phyloP scores from a whole-genome alignment of 2,888 invertebrate species.

The Microctonus brassicae region DNA sequence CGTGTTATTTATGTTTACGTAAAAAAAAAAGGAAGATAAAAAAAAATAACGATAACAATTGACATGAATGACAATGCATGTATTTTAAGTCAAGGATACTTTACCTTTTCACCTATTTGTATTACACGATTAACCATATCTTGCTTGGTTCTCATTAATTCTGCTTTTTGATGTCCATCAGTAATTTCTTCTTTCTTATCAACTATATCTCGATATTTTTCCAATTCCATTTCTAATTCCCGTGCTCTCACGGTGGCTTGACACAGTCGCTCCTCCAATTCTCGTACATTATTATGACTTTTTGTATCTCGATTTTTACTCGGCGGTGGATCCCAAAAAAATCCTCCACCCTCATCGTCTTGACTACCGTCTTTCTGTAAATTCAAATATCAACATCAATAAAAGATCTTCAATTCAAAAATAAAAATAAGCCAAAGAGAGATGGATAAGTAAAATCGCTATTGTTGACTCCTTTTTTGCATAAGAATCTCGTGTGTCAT shows the following conservation, averaged over 20 bases:
- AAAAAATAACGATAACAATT: not conserved
- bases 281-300: constrained; percentile 52
- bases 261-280: constrained; percentile 61
- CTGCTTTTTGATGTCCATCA: constrained; percentile 61
- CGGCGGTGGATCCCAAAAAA: constrained; percentile 65
- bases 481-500: constrained; percentile 59
- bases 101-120: constrained; percentile 68
- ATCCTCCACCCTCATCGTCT: constrained; percentile 56
- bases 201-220: constrained; percentile 55
- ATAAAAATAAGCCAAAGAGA: not conserved
- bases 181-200: constrained; percentile 59
- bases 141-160: constrained; percentile 64
- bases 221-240: constrained; percentile 62
- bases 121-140: constrained; percentile 67
- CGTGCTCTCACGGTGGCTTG: constrained; percentile 66
- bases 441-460: constrained; percentile 45
- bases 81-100: constrained; percentile 16
- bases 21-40: not conserved
- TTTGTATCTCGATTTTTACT: constrained; percentile 52
- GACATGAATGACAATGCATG: not conserved
- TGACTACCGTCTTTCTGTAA: constrained; percentile 55
- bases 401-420: constrained; percentile 6
- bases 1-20: not conserved
- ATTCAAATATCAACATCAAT: not conserved
- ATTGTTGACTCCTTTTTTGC: constrained; percentile 54